Base-by-base conservation (phyloP, 2,888 invertebrate genomes). In the Drosophila histrio region DNA sequence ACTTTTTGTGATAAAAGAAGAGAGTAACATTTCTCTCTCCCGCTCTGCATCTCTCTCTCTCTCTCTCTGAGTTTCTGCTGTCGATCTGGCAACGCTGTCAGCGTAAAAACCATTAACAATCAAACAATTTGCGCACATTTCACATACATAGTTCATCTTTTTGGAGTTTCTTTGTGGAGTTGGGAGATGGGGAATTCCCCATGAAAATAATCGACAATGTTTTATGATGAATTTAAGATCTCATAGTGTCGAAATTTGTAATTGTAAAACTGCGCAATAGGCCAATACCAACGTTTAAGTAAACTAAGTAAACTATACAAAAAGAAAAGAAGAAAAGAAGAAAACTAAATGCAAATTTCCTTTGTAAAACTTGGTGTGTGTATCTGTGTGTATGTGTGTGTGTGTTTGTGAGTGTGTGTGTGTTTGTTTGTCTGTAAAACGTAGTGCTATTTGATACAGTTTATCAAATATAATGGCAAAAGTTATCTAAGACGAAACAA, bases 201-300 rank as follows among this genome's bases (percentile, higher is more conserved):
- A 6, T 6, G 1, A 36, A 17, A 38, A 36, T 22, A 30, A 41
- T 15, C 49, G 34, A 49, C 49, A 6, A 11, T 22, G 11, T 11
- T 34, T 36, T 26, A 49, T 57, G 49, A 38, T 28, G 39, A 58
- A 59, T 11, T 34, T 46, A 47, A 60, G 61, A 66, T 73, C 70
- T 73, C 70, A 70, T 57, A 39, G 69, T 71, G 66, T 70, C 60
- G 66, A 70, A 62, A 73, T 62, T 62, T 70, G 66, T 60, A 70
- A 72, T 70, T 74, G 65, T 66, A 70, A 70, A 70, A 70, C 64
- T 60, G 65, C 69, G 74, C 74, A 75, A 72, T 75, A 75, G 72
- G 75, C 72, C 63, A 74, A 74, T 74, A 70, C 52, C 57, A 57
- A 74, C 50, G 9, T 39, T 30, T 30, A 53, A 57, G 65, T 71